Conservation (phyloP, 2,113 vertebrate genomes). For the Phrynosoma blainvillii region DNA sequence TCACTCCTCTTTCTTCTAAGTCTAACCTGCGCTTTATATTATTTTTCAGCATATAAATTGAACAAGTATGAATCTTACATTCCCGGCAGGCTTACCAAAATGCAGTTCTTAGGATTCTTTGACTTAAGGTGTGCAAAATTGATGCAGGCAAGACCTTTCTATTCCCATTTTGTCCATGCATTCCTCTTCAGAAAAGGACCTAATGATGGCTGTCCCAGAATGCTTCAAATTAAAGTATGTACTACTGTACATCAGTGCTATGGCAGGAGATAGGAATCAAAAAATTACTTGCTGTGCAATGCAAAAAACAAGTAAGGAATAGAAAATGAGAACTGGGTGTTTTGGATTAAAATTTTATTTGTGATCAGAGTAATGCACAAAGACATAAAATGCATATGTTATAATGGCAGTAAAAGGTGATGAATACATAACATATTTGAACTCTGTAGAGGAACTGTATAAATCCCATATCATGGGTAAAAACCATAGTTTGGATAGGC, state of each 20-base stretch:
- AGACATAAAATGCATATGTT: too few species aligned
- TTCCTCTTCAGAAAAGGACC: not conserved
- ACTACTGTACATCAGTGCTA: not conserved
- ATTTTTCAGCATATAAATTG: too few species aligned
- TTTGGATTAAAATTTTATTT: too few species aligned
- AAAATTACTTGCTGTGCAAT: not conserved
- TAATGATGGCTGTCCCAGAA: not conserved
- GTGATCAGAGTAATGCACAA: too few species aligned
- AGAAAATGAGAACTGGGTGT: not conserved
- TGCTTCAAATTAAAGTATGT: not conserved
- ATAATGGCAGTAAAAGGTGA: too few species aligned
- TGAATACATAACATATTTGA: too few species aligned
- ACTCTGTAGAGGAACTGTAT: too few species aligned
- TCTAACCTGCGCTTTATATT: too few species aligned
- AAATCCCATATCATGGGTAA: too few species aligned
- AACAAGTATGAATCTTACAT: not conserved
- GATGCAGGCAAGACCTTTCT: not conserved
- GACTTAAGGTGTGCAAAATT: too few species aligned
- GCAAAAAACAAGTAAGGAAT: not conserved
- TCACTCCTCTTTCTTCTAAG: too few species aligned
- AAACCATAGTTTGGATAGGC: too few species aligned
- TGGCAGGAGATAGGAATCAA: not conserved
- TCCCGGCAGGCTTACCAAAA: not conserved
- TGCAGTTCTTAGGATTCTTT: not conserved
- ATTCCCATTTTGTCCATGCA: not conserved